These are phyloP conservation scores for Drosophila oshimai DNA, from an alignment of 1,140 invertebrate genomes.

Conservation along the genomic window DNA sequence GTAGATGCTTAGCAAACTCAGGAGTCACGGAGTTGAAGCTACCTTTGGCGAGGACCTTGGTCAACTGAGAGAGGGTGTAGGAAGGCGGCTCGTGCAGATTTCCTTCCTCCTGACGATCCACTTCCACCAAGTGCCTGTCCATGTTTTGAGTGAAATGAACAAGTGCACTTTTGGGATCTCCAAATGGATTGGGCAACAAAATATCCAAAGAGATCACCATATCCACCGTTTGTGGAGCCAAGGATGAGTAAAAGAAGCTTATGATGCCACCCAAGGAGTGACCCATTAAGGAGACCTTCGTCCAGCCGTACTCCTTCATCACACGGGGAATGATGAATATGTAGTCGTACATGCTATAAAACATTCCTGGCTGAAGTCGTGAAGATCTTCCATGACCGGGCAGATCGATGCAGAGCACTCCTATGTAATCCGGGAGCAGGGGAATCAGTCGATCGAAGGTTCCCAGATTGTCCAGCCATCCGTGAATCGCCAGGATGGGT, in stretches of 20 bases:
- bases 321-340: constrained; percentile 85
- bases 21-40: constrained; percentile 83
- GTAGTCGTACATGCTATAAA: constrained; percentile 85
- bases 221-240: constrained; percentile 85
- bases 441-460: constrained; percentile 88
- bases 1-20: constrained; percentile 84
- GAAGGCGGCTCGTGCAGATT: constrained; percentile 83
- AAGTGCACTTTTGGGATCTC: background rate
- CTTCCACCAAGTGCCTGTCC: constrained; percentile 46
- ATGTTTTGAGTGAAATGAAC: background rate
- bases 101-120: constrained; percentile 30
- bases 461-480: constrained; percentile 89
- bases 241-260: constrained; percentile 83
- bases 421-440: constrained; percentile 84
- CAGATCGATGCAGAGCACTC: constrained; percentile 87
- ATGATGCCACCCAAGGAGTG: constrained; percentile 87
- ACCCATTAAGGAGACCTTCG: constrained; percentile 86
- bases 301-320: constrained; percentile 86
- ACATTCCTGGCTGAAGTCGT: constrained; percentile 84
- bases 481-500: constrained; percentile 88
- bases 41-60: constrained; percentile 82
- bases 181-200: constrained; percentile 76
- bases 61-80: constrained; percentile 85
- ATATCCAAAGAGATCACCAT: constrained; percentile 86
- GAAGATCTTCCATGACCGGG: constrained; percentile 89